Percentiles rank a stretch among this genome's conserved stretches.
Conservation (phyloP, 2,113 vertebrate genomes). For the Damaliscus lunatus region DNA sequence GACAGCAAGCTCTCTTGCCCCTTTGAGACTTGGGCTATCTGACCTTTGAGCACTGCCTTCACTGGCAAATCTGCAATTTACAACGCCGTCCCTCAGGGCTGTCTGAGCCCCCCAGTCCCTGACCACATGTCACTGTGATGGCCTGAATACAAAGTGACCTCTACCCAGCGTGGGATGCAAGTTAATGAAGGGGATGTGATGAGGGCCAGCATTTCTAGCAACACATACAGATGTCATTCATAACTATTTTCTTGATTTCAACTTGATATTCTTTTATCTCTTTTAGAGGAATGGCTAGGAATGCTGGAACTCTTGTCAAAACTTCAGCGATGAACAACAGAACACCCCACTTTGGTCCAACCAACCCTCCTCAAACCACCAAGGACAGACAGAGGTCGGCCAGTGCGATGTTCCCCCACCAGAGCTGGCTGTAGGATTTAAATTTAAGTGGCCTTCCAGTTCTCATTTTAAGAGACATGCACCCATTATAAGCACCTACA, state of each 20-base stretch:
- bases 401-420: not conserved
- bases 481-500: not conserved
- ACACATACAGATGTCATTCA: not conserved
- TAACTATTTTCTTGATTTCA: not conserved
- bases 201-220: not conserved
- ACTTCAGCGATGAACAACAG: not conserved
- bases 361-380: not conserved
- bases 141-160: not conserved
- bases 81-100: not conserved
- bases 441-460: not conserved
- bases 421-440: not conserved
- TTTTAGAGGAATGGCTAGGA: not conserved
- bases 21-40: not conserved
- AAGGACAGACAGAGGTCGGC: not conserved
- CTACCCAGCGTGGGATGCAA: not conserved
- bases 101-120: not conserved
- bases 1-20: not conserved
- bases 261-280: not conserved
- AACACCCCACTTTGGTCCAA: not conserved
- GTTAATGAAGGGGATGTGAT: accelerated
- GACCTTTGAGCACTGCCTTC: not conserved
- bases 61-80: not conserved
- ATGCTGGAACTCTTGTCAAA: not conserved
- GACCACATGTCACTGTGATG: not conserved
- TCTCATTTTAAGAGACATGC: not conserved